Base-by-base conservation (phyloP, 2,113 vertebrate species). In the Caracal caracal region DNA sequence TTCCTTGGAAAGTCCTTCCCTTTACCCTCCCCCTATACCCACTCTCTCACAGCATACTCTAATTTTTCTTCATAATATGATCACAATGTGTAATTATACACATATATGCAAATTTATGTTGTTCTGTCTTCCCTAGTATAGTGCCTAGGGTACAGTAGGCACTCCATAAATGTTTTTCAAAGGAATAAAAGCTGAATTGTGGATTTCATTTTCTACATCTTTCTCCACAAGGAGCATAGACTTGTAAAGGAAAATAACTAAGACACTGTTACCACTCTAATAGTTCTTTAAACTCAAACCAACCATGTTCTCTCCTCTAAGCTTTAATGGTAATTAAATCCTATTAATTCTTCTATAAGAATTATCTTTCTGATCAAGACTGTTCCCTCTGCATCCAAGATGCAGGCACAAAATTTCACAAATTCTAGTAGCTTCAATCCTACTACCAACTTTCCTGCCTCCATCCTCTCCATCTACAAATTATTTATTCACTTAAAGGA, bases 141-240 rank as follows among this genome's bases (percentile, higher is more conserved):
- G 24, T 75, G 37, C 47, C 47, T 75, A 63, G 51, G 53, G 79
- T n/a, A 85, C 0, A 70, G 51, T 3, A 56, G 28, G 65, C 28
- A 24, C 19, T 95, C 33, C 66, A 65, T 37, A 28, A 73, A 73
- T 22, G 28, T 43, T 19, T 65, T 20, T 4, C 66, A 33, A 90
- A 90, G 8, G 19, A 75, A 75, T 22, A 53, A 47, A 56, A 73
- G n/a, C 5, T 63, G n/a, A 89, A 68, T 24, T 68, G 30, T 47
- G 59, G 70, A 15, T 68, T 84, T 90, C 68, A 68, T 78, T 95
- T 90, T 47, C 93, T 84, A 56, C 65, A 78, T 90, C 17, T 90
- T 68, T 70, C 70, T n/a, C 61, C 66, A 95, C 24, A 70, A 85
- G 47, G 26, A 91, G 40, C 82, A 63, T 3, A 71, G 53, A 51